A percentile compares a stretch with the other conserved stretches of the same genome.
Evolutionary conservation across 2,888 invertebrate species (phyloP).

Genomic region (Oithona nana): DNA sequence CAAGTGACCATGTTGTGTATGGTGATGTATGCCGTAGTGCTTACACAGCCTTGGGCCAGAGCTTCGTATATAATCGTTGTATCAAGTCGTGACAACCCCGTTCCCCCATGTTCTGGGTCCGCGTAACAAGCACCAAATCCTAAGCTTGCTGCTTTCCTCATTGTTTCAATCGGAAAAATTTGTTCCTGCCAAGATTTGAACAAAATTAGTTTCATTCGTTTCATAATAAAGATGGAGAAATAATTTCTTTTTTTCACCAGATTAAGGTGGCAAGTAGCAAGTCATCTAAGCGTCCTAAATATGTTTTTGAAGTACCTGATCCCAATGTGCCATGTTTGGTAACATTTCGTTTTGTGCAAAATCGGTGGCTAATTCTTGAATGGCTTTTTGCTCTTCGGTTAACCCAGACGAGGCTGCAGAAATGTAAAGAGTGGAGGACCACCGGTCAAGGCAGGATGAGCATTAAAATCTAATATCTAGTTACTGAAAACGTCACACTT

Average conservation of each 20-base stretch:
- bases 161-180: slow-evolving; percentile 32
- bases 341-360: slow-evolving; percentile 36
- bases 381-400: slow-evolving; percentile 32
- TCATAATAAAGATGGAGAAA: too few relatives aligned
- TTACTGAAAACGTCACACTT: too few relatives aligned
- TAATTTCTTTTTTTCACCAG: background rate
- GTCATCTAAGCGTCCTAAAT: background rate
- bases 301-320: slow-evolving; percentile 32
- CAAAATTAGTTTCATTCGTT: background rate
- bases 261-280: background rate
- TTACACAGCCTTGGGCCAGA: slow-evolving; percentile 35
- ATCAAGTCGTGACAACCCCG: slow-evolving; percentile 33
- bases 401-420: slow-evolving; percentile 29
- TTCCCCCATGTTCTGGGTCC: slow-evolving; percentile 33
- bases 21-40: slow-evolving; percentile 37
- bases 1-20: slow-evolving; percentile 39
- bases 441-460: too few relatives aligned
- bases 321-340: slow-evolving; percentile 37
- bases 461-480: too few relatives aligned
- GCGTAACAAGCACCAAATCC: slow-evolving; percentile 39
- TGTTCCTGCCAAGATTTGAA: slow-evolving; percentile 25
- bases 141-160: slow-evolving; percentile 33
- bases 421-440: too few relatives aligned
- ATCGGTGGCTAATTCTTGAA: slow-evolving; percentile 33
- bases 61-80: slow-evolving; percentile 38